phyloP scores from a whole-genome alignment of 2,797 vertebrate genomes.

The Enteromius treurensis region DNA sequence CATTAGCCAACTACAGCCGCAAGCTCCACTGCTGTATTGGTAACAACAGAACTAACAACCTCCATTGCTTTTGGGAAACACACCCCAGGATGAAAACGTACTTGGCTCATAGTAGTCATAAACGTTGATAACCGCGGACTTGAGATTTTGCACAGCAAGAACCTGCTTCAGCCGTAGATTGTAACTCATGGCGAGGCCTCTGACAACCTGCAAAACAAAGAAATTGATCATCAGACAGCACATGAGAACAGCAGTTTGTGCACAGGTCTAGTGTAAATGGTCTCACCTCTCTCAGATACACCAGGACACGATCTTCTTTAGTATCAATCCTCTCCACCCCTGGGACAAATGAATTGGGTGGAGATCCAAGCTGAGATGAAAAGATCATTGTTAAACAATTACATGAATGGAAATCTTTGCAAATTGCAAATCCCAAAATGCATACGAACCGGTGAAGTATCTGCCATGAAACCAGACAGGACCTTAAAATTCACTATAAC shows the following conservation, averaged over 20 bases:
- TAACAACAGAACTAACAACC: too few species aligned
- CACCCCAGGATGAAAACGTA: neutral
- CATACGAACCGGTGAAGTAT: neutral
- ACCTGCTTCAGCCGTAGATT: neutral
- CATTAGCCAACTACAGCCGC: too few species aligned
- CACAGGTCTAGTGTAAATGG: neutral
- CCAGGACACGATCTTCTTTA: neutral
- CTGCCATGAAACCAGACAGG: neutral
- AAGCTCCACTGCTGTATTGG: too few species aligned
- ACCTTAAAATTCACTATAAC: constrained; percentile 9
- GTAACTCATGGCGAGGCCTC: neutral
- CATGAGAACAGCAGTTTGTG: neutral
- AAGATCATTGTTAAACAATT: neutral
- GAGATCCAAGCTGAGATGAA: neutral
- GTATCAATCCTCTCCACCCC: neutral
- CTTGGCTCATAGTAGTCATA: constrained; percentile 17
- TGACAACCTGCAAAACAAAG: neutral
- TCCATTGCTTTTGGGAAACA: too few species aligned
- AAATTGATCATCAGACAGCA: too few species aligned
- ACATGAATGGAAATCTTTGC: neutral
- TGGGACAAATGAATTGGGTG: neutral
- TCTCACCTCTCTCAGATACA: constrained; percentile 15
- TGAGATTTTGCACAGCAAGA: neutral
- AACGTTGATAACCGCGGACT: neutral
- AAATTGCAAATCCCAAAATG: neutral